Base-by-base conservation (phyloP, 2,797 vertebrate species). In the Gila robusta region DNA sequence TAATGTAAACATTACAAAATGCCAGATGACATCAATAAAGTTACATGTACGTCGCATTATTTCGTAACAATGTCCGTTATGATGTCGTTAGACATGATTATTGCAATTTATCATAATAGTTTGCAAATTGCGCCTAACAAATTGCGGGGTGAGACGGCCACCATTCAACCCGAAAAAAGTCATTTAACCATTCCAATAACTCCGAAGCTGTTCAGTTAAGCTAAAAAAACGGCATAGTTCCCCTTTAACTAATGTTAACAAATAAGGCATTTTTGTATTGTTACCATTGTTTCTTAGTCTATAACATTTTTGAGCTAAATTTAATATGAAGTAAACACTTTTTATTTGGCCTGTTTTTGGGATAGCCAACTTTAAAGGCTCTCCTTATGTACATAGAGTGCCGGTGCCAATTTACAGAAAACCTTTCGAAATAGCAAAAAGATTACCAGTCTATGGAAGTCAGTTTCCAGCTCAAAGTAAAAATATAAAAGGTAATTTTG, bases 271-370 rank as follows among this genome's bases (percentile, higher is more conserved):
- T 62, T 21, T 26, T 62, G 23, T 62, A 62, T n/a, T 11, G 56
- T 59, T 59, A 59, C 56, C 23, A 59, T 59, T 59, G 56, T 59
- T 78, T 77, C 19, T 78, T 12, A 44, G 21, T 56, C 73, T 77
- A 37, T 37, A 37, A 26, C 21, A 70, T 28, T 6, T 23, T 21
- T 76, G 2, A 23, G 19, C 28, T 35, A 54, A 76, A 21, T 23
- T 23, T 23, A 11, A 17, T 17, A 67, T 35, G 26, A 67, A 35
- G 3, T 9, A 23, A 71, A 39, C 9, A 71, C 9, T 23, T 39
- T 23, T 71, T 49, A 9, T 49, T 72, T 17, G 70, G 23, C 72
- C 52, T 52, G 10, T 52, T 52, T 54, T 54, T 21, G 26, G 17
- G 16, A 8, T 21, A 52, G 19, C 10, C 5, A 12, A 21, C n/a